Base-by-base conservation (phyloP, 2,113 vertebrate species). In the Odocoileus virginianus region DNA sequence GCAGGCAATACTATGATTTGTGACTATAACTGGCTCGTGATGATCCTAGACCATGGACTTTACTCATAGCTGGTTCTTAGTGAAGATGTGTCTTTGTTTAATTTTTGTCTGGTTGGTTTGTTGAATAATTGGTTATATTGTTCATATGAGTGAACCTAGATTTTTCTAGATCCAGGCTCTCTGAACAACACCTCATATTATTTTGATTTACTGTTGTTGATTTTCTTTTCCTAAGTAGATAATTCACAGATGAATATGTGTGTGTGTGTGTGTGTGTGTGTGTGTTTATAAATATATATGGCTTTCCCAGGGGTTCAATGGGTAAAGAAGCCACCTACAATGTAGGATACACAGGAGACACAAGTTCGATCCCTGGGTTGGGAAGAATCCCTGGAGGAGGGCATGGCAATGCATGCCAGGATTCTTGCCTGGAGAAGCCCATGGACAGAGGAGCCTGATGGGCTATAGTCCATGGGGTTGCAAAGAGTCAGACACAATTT, bases 341-440 rank as follows among this genome's bases (percentile, higher is more conserved):
- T 25, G 12, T 13, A 76, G 40, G 12, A 27, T 25, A 76, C 23
- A 43, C 12, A 3, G 3, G 71, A 43, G 40, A 76, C 71, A 27
- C 0, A 1, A 23, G 3, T 43, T 43, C 12, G 1, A 27, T 76
- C 6, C 23, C 23, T 43, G 23, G 40, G 21, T 27, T 43, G 6
- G 12, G 36, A 76, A 76, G 71, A 27, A 14, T 15, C 15, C 23
- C 12, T 15, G 40, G 36, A 76, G 71, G 36, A 76, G 36, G 40
- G 23, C 71, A 14, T 76, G 6, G 36, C 12, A 43, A 76, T 7
- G 1, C 36, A 27, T 27, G 36, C 71, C 36, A 76, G 40, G 3
- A 43, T 43, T 43, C 40, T 76, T 27, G 23, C 40, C 71, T 76
- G 71, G 71, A 76, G 71, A 76, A 76, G 21, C 23, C 71, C 71